Percentiles rank a stretch among this genome's conserved stretches.
These are phyloP conservation scores for Unio delphinus DNA, from an alignment of 2,888 invertebrate species.

Conservation along the genomic window DNA sequence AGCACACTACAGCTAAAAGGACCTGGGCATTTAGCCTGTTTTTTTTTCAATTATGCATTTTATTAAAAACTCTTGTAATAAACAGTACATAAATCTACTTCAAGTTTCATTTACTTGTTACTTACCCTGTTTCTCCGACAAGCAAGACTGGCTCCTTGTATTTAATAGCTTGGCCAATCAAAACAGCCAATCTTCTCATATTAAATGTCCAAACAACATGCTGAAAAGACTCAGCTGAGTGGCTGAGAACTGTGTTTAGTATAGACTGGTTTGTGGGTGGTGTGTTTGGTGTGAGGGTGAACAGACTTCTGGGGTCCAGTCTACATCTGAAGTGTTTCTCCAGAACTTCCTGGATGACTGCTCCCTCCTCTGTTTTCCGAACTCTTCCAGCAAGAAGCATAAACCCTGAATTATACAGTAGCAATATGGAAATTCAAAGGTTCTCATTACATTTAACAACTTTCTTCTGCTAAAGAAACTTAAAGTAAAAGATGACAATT, in stretches of 20 bases:
- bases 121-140: slow-evolving; percentile 91
- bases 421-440: not conserved
- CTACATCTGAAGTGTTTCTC: slow-evolving; percentile 81
- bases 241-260: slow-evolving; percentile 40
- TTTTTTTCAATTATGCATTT: too few species aligned
- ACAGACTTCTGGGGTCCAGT: slow-evolving; percentile 81
- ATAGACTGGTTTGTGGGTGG: slow-evolving; percentile 80
- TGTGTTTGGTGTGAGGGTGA: slow-evolving; percentile 75
- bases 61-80: too few species aligned
- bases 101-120: not conserved
- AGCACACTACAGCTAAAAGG: too few species aligned
- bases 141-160: slow-evolving; percentile 95
- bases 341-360: slow-evolving; percentile 83
- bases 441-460: too few species aligned
- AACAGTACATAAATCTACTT: not conserved
- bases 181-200: slow-evolving; percentile 81
- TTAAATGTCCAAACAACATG: slow-evolving; percentile 96
- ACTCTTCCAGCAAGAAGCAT: slow-evolving; percentile 94
- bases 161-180: slow-evolving; percentile 82
- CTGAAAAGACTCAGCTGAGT: slow-evolving; percentile 74
- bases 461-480: too few species aligned
- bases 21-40: too few species aligned
- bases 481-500: too few species aligned
- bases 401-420: slow-evolving; percentile 77
- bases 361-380: slow-evolving; percentile 85